These are phyloP conservation scores for Cygnus atratus DNA, from an alignment of 2,113 vertebrate species.

Conservation along the genomic window DNA sequence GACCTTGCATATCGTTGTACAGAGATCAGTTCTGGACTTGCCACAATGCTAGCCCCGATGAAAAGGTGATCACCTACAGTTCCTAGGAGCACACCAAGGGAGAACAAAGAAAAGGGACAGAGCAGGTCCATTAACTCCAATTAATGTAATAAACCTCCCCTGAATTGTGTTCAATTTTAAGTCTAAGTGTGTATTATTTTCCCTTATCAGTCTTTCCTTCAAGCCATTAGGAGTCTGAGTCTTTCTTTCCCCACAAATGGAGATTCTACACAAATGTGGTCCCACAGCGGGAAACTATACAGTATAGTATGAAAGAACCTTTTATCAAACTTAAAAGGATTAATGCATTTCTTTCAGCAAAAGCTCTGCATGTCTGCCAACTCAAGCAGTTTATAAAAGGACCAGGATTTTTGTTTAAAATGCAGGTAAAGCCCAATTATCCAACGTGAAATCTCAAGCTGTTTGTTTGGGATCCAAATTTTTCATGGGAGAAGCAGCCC, in stretches of 20 bases:
- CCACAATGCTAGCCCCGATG: neutral
- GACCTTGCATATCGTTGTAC: neutral
- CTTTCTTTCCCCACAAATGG: slow-evolving; percentile 36
- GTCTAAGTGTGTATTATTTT: slow-evolving; percentile 14
- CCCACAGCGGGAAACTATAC: slow-evolving; percentile 39
- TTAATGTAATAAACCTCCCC: neutral
- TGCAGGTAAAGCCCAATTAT: slow-evolving; percentile 53
- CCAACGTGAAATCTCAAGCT: slow-evolving; percentile 3
- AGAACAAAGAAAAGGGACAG: neutral
- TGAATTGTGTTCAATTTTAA: neutral
- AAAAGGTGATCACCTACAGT: neutral
- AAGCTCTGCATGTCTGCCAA: slow-evolving; percentile 48
- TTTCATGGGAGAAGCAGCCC: neutral
- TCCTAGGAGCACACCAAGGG: neutral
- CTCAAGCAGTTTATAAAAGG: slow-evolving; percentile 59
- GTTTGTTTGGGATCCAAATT: slow-evolving; percentile 42
- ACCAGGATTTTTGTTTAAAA: slow-evolving; percentile 59
- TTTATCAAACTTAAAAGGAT: slow-evolving; percentile 56
- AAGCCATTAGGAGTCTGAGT: neutral
- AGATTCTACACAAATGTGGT: slow-evolving; percentile 52
- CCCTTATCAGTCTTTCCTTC: neutral
- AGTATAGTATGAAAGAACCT: slow-evolving; percentile 33
- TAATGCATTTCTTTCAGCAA: slow-evolving; percentile 64
- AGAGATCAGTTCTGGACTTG: neutral
- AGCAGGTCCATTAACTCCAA: neutral